Evolutionary conservation across 53 echinoderm and acorn worm genomes (phyloP).

Genomic region (Mesocentrotus franciscanus): DNA sequence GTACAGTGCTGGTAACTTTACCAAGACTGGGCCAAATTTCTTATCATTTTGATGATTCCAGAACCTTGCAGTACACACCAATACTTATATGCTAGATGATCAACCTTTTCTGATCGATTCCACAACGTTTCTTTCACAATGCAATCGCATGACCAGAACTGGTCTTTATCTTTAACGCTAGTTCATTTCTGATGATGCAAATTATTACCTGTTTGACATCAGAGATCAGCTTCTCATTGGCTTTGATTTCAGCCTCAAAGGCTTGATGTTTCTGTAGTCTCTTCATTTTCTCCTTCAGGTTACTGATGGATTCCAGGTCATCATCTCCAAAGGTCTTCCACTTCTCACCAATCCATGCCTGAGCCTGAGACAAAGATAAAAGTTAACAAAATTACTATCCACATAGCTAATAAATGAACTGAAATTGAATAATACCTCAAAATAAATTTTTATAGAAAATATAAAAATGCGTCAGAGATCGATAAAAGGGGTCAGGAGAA

Average conservation of each 20-base stretch:
- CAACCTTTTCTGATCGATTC: too few relatives aligned
- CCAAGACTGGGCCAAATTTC: too few relatives aligned
- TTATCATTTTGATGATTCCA: too few relatives aligned
- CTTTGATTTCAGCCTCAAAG: slow-evolving; percentile 94
- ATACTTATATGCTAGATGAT: too few relatives aligned
- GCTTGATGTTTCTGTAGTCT: slow-evolving; percentile 95
- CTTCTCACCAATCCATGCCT: slow-evolving; percentile 89
- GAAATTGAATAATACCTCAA: not conserved
- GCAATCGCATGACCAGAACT: not conserved
- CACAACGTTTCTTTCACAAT: too few relatives aligned
- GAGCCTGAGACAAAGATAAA: slow-evolving; percentile 68
- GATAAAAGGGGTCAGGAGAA: too few relatives aligned
- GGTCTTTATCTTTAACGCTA: not conserved
- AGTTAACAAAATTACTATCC: not conserved
- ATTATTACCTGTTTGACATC: slow-evolving; percentile 82
- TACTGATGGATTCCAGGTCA: slow-evolving; percentile 76
- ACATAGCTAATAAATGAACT: not conserved
- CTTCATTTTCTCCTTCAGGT: slow-evolving; percentile 94
- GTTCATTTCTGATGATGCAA: not conserved
- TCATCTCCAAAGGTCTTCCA: slow-evolving; percentile 84
- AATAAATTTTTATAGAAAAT: not conserved
- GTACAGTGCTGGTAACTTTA: too few relatives aligned
- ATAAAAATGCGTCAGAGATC: not conserved
- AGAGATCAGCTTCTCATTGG: slow-evolving; percentile 85
- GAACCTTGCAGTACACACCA: too few relatives aligned